Base-by-base conservation (phyloP, 2,888 invertebrate species). In the Cremastinae sp. region DNA sequence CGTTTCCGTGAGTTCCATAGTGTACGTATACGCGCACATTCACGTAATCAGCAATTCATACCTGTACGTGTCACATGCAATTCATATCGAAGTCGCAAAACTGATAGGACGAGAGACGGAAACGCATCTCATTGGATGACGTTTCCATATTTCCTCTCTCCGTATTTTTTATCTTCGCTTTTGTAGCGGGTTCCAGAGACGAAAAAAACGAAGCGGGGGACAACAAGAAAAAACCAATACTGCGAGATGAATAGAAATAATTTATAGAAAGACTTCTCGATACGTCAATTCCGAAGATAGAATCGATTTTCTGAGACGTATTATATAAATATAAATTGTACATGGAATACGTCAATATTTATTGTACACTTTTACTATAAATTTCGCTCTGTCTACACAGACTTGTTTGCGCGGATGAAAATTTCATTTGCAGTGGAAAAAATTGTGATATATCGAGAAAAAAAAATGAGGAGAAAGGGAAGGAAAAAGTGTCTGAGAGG, bases 291-390 rank as follows among this genome's bases (percentile, higher is more conserved):
- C 8, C 58, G 58, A 34, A 14, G 45, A 45, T 71, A 45, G 18
- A 47, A 47, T 62, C 70, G 70, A 71, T 71, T 71, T 71, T 20
- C 45, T 47, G 62, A 38, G 62, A 49, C 45, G 62, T 36, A 54
- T 18, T 20, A 59, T 9, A 58, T 58, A 68, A 68, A 51, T 68
- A 58, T 58, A 59, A 58, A 58, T 10, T 47, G 16, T 14, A 18
- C 18, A 12, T 38, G 28, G 38, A 4, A 41, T 2, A 12, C 2
- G 9, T 12, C 10, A 9, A 41, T 41, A 41, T 41, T 41, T 41
- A 28, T 12, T 41, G 12, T 41, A 41, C 12, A 36, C 9, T 36
- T 9, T 1, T 41, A 9, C 2, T 41, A n/a, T 2, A 41, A n/a
- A 41, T 41, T 41, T 28, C 28, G 41, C 8, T 2, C 8, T 41